Base-by-base conservation (phyloP, 1,140 invertebrate species). In the Drosophila saltans region DNA sequence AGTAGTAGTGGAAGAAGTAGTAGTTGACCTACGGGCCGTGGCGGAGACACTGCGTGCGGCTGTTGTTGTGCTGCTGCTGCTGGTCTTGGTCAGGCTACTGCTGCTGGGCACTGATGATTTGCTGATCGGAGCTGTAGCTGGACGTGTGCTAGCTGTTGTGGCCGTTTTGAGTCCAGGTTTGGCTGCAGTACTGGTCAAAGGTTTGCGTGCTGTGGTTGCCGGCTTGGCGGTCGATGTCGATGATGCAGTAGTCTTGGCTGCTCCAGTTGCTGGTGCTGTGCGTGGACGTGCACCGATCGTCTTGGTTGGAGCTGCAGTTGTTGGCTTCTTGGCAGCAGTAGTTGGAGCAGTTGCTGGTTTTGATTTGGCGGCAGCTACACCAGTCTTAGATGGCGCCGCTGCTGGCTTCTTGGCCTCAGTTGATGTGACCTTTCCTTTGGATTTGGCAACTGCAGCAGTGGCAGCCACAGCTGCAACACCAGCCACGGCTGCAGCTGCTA, bases 241-340 rank as follows among this genome's bases (percentile, higher is more conserved):
- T 28, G 68, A 43, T 11, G 69, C n/a, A 2, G 66, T 40, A 2
- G 66, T 40, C 24, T 62, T 62, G 33, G 69, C 52, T 36, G 66
- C 40, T 41, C 77, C 69, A n/a, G 78, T 39, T 39, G 76, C 72
- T 2, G 90, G 82, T 21, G 90, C 80, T 7, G 90, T 83, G n/a
- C 90, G 81, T 48, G 90, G 89, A 21, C 90, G 80, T 60, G 81
- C 66, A n/a, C 71, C 30, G 21, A 33, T 24, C 3, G 61, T 56
- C 11, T 63, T 40, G 45, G 41, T 7, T 30, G 80, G 1, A 56
- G 60, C 45, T 2, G 73, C 36, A 1, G 66, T 2, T 2, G 55
- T 10, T 9, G 40, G 40, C 48, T 52, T 52, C 10, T 26, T 66
- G 26, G 48, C 64, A n/a, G 52, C 64, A 40, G 40, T 28, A 40